Percentiles rank a stretch among this genome's conserved stretches.
Evolutionary conservation across 2,797 vertebrate species (phyloP).

Genomic region (Labroides dimidiatus): DNA sequence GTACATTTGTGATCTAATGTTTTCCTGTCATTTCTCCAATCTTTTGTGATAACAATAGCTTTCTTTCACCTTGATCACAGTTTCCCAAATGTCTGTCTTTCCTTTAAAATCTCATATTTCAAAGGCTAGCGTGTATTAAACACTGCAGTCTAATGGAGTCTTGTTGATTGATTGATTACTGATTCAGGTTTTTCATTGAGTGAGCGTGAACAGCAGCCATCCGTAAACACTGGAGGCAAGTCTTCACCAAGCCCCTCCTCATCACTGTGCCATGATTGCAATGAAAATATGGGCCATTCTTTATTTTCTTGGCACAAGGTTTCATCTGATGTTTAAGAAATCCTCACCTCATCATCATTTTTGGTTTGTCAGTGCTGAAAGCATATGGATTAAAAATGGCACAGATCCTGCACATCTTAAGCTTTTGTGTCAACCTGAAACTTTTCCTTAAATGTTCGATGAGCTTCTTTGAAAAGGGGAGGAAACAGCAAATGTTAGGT

Average conservation of each 20-base stretch:
- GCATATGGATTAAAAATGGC: too few relatives aligned
- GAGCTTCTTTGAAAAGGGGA: not conserved
- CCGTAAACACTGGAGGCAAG: not conserved
- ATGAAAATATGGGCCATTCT: slow-evolving; percentile 14
- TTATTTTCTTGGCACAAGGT: not conserved
- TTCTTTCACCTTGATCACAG: slow-evolving; percentile 3
- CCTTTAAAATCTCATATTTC: not conserved
- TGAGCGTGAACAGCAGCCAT: not conserved
- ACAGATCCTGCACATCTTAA: too few relatives aligned
- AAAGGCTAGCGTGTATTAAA: not conserved
- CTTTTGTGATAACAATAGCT: not conserved
- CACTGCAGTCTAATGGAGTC: not conserved
- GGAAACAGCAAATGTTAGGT: not conserved
- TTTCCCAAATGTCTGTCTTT: not conserved
- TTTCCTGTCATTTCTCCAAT: slow-evolving; percentile 8
- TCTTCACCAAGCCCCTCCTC: not conserved
- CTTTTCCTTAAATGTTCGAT: not conserved
- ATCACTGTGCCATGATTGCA: slow-evolving; percentile 2
- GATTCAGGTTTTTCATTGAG: not conserved
- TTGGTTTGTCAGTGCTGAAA: too few relatives aligned
- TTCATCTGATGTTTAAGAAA: too few relatives aligned
- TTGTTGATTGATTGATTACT: not conserved
- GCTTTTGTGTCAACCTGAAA: too few relatives aligned
- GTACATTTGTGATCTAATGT: slow-evolving; percentile 41
- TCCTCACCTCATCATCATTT: too few relatives aligned